Base-by-base conservation (phyloP, 2,797 vertebrate species). In the Atherinosoma microstoma region DNA sequence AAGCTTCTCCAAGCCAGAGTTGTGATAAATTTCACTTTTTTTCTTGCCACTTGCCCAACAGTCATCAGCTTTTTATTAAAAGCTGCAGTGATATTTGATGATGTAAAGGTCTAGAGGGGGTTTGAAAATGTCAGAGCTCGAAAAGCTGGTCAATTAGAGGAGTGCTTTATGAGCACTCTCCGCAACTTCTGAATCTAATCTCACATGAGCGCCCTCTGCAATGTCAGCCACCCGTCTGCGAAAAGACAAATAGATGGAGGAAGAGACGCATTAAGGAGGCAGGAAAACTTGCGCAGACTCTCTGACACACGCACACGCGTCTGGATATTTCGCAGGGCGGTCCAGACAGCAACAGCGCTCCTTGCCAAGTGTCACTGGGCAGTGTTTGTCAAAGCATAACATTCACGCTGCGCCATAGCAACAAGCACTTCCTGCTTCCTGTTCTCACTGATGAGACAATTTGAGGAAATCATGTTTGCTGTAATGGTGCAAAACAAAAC, bases 371-470 rank as follows among this genome's bases (percentile, higher is more conserved):
- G 88, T 92, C 90, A 88, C 78, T 76, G 51, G 69, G 73, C 69
- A 72, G 75, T 84, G 85, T 87, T 90, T 92, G 87, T 86, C 82
- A 73, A 69, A 89, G 79, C 85, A 76, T 72, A 79, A 87, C 79
- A 76, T 79, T 89, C 84, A 88, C 62, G 51, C 84, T 36, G 69
- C 40, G 42, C 76, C 81, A 80, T 73, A 69, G 86, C 74, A 82
- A 89, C 85, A 85, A 87, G 79, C 68, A 84, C 87, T 91, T 94
- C 93, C 93, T 87, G 81, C 76, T 91, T 92, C 85, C 87, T 83
- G 84, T 70, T 70, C 78, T 84, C 47, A 20, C 84, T 75, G 29
- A 74, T 60, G 75, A 85, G 86, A 94, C 92, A 94, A 93, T 94
- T 70, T 87, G 82, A 90, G 93, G 93, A 92, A 94, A 93, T 89